Evolutionary conservation across 2,113 vertebrate genomes (phyloP), one percentile per base, ranked within the genome.

Genomic region (Lipophrys pholis): DNA sequence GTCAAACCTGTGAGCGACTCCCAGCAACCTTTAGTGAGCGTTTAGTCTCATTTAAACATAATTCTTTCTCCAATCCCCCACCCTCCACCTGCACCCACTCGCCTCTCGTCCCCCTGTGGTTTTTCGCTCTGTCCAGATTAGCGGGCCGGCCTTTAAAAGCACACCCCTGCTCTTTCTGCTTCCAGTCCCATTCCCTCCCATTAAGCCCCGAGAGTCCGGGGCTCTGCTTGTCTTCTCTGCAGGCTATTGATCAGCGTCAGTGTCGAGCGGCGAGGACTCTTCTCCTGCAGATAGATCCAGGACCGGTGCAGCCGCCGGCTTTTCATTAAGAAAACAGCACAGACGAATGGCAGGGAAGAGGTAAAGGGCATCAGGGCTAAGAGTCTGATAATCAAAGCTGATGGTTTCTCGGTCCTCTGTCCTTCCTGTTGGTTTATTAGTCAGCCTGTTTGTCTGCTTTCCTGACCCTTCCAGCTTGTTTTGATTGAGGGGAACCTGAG

Each of bases 301-400:
- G 80, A 81, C 11, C 9, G 80, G 61, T 60, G 52, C 65, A 57
- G 87, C 64, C 15, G 14, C 77, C 8, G 57, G 63, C 50, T 76
- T 91, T 89, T 91, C 86, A 88, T 91, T 88, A 85, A 87, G 86
- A 73, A 69, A 79, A 75, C 68, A 43, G 69, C 58, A n/a, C 59
- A 78, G 81, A 78, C 51, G 63, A 81, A 89, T 73, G 83, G 76
- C 81, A 75, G 78, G 72, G 54, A 78, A 67, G 78, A 78, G 61
- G 80, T 72, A 80, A 85, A 91, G 86, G 87, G 78, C 86, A 83
- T 80, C 79, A 78, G 75, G 72, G 61, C 80, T 71, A 81, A 88
- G 72, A 88, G 81, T 72, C 76, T 69, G 66, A 83, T 85, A 83
- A 90, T 90, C 77, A 85, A 78, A 83, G 66, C 30, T 57, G 82